Percentiles rank a stretch among this genome's conserved stretches.
phyloP scores from a whole-genome alignment of 2,888 invertebrate species.

The Drosophila rubida region DNA sequence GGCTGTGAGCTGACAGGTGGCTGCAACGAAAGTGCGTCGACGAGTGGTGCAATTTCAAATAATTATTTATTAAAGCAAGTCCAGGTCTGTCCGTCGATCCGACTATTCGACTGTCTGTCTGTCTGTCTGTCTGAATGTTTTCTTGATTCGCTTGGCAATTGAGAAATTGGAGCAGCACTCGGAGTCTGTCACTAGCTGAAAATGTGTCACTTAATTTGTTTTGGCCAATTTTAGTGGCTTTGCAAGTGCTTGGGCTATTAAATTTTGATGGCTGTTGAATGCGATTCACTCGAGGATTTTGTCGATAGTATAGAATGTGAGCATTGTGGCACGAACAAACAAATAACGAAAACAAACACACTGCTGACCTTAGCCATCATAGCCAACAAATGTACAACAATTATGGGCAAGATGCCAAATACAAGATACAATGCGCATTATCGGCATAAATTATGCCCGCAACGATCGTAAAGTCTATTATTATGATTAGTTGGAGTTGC shows the following conservation, averaged over 20 bases:
- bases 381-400: slow-evolving; percentile 42
- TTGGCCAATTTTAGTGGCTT: slow-evolving; percentile 41
- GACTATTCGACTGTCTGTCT: background rate
- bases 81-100: background rate
- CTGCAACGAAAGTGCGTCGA: slow-evolving; percentile 65
- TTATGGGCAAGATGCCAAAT: slow-evolving; percentile 33
- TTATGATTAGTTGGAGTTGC: slow-evolving; percentile 38
- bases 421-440: slow-evolving; percentile 52
- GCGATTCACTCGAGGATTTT: slow-evolving; percentile 6
- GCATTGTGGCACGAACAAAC: slow-evolving; percentile 8
- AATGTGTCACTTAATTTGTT: slow-evolving; percentile 63
- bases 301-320: background rate
- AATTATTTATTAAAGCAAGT: slow-evolving; percentile 63
- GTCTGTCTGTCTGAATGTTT: slow-evolving; percentile 33
- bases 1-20: slow-evolving; percentile 26
- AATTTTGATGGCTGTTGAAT: slow-evolving; percentile 18
- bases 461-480: slow-evolving; percentile 42
- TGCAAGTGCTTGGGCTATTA: slow-evolving; percentile 13
- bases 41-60: slow-evolving; percentile 59
- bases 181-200: slow-evolving; percentile 43
- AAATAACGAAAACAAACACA: slow-evolving; percentile 24
- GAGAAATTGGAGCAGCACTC: slow-evolving; percentile 37
- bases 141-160: slow-evolving; percentile 53
- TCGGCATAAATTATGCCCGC: slow-evolving; percentile 60
- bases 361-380: slow-evolving; percentile 45